Conservation (phyloP, 2,113 vertebrate species). For the Grammomys dolichurus region DNA sequence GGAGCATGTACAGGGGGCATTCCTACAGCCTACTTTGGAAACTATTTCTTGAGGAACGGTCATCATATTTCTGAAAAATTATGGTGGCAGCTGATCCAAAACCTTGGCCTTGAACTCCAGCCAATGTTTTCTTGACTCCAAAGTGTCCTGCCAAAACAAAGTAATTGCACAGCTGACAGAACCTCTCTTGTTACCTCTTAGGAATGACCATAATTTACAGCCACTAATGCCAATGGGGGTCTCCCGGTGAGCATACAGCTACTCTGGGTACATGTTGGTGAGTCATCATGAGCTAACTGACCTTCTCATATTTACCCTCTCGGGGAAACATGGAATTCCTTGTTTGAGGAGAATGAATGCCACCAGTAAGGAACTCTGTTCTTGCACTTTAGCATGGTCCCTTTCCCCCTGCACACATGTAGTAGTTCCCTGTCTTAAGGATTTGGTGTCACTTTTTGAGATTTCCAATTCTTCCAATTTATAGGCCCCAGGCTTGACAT, state of each 20-base stretch:
- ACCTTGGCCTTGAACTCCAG: conserved; percentile 85
- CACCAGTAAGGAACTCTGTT: conserved; percentile 41
- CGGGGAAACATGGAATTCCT: conserved; percentile 64
- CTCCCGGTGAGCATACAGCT: conserved; percentile 66
- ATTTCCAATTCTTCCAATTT: background rate
- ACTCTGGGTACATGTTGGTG: conserved; percentile 69
- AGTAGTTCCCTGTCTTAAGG: background rate
- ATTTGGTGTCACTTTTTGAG: conserved; percentile 33
- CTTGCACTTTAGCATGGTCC: background rate
- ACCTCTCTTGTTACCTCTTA: conserved; percentile 85
- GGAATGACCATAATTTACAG: conserved; percentile 84
- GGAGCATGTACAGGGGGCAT: conserved; percentile 76
- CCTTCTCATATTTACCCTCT: conserved; percentile 67
- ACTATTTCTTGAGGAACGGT: conserved; percentile 88
- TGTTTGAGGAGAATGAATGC: background rate
- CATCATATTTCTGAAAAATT: conserved; percentile 88
- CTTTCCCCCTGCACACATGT: background rate
- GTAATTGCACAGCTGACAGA: conserved; percentile 86
- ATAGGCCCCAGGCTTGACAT: background rate
- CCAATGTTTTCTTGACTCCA: conserved; percentile 88
- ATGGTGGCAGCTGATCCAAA: conserved; percentile 85
- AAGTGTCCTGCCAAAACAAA: conserved; percentile 87
- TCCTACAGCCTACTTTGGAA: conserved; percentile 86
- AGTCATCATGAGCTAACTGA: conserved; percentile 69
- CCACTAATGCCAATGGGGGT: conserved; percentile 73